Conservation (phyloP, 1,140 invertebrate species). For the Lasaia peninsularis region DNA sequence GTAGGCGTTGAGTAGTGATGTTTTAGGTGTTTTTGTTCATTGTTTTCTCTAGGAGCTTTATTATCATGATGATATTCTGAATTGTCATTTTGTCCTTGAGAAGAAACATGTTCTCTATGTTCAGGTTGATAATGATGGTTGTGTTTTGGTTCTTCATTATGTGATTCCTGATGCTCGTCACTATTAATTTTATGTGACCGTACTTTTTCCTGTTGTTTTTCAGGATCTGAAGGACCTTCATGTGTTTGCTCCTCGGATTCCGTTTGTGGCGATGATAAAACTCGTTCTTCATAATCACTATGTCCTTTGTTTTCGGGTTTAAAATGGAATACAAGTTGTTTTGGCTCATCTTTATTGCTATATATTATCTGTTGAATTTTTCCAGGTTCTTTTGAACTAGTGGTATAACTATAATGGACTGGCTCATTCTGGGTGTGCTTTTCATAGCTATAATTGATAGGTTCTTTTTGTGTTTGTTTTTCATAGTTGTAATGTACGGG, state of each 20-base stretch:
- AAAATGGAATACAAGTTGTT: constrained; percentile 49
- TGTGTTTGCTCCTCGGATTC: constrained; percentile 27
- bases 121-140: constrained; percentile 25
- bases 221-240: constrained; percentile 24
- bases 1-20: constrained; percentile 34
- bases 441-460: constrained; percentile 43
- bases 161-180: constrained; percentile 18
- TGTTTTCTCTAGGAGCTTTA: not conserved
- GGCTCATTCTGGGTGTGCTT: constrained; percentile 34
- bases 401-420: constrained; percentile 28
- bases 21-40: constrained; percentile 12
- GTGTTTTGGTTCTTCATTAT: constrained; percentile 17
- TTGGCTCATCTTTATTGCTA: constrained; percentile 36
- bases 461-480: constrained; percentile 41
- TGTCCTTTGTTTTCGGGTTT: constrained; percentile 39
- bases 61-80: not conserved
- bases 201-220: constrained; percentile 20
- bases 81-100: constrained; percentile 17
- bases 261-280: constrained; percentile 16
- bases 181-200: constrained; percentile 20
- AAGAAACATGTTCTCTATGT: constrained; percentile 22
- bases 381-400: constrained; percentile 38
- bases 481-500: constrained; percentile 52
- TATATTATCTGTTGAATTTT: constrained; percentile 39
- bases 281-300: constrained; percentile 28